Evolutionary conservation across 1,140 invertebrate genomes (phyloP).

Genomic region (Apis cerana): DNA sequence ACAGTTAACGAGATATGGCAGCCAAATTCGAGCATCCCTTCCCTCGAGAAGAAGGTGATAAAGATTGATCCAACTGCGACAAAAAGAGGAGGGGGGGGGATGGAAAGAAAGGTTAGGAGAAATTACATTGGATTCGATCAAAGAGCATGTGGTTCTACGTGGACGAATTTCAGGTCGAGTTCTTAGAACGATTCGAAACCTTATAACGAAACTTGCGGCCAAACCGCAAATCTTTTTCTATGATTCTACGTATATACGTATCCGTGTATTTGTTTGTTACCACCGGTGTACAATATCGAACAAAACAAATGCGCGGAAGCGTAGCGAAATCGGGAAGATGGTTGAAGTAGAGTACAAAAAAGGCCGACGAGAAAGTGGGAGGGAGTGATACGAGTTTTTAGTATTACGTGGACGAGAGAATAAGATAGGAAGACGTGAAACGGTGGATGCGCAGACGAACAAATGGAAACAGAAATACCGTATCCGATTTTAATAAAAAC

Average conservation of each 20-base stretch:
- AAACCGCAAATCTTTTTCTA: neutral
- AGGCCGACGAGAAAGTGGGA: neutral
- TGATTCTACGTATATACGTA: too few relatives aligned
- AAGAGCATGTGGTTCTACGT: neutral
- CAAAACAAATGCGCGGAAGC: constrained; percentile 15
- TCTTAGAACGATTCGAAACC: constrained; percentile 3
- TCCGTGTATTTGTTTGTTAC: neutral
- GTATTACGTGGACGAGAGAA: neutral
- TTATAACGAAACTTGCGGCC: neutral
- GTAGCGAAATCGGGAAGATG: constrained; percentile 5
- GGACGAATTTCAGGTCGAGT: constrained; percentile 23
- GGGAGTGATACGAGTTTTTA: constrained; percentile 21
- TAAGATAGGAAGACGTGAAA: neutral
- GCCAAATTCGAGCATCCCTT: too few relatives aligned
- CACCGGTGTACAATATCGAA: neutral
- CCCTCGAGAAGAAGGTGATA: too few relatives aligned
- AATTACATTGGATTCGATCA: constrained; percentile 23
- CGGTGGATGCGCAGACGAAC: neutral
- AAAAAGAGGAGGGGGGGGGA: neutral
- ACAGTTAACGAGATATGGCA: too few relatives aligned
- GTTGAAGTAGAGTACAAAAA: neutral
- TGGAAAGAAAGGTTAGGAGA: neutral
- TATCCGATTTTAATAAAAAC: constrained; percentile 31
- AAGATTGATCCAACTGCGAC: neutral
- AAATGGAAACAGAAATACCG: constrained; percentile 25